Conservation (phyloP, 2,797 vertebrate species). For the Muscicapa comitata region DNA sequence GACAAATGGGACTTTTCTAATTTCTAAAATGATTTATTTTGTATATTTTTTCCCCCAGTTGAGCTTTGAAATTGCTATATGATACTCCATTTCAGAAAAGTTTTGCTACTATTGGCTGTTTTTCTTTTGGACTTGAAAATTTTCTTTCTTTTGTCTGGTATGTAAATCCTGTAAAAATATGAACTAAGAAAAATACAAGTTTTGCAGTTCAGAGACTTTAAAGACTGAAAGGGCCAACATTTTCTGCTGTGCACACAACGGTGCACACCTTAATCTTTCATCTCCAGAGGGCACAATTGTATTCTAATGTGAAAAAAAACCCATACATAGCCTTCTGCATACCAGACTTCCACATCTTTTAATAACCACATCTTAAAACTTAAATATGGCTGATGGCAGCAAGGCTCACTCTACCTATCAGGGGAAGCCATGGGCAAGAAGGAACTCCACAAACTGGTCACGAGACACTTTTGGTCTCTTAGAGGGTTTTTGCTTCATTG, state of each 20-base stretch:
- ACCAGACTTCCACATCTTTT: not conserved
- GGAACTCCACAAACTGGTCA: not conserved
- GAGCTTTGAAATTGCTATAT: not conserved
- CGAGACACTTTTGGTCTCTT: not conserved
- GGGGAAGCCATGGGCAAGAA: not conserved
- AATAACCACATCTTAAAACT: not conserved
- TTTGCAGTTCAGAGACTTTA: not conserved
- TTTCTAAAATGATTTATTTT: not conserved
- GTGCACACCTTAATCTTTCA: not conserved
- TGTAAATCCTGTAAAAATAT: not conserved
- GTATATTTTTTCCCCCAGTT: fast-evolving
- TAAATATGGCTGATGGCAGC: not conserved
- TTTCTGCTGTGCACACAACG: not conserved
- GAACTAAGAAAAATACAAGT: not conserved
- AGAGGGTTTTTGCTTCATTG: not conserved
- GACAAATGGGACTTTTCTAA: not conserved
- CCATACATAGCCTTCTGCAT: not conserved
- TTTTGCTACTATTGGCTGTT: not conserved
- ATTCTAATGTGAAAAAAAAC: not conserved
- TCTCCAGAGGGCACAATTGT: not conserved
- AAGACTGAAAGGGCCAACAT: not conserved
- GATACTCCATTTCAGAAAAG: not conserved
- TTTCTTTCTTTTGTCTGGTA: not conserved
- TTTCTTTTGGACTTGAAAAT: not conserved
- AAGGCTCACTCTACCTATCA: not conserved